phyloP scores from a whole-genome alignment of 2,113 vertebrate species.

The Hyla sarda region DNA sequence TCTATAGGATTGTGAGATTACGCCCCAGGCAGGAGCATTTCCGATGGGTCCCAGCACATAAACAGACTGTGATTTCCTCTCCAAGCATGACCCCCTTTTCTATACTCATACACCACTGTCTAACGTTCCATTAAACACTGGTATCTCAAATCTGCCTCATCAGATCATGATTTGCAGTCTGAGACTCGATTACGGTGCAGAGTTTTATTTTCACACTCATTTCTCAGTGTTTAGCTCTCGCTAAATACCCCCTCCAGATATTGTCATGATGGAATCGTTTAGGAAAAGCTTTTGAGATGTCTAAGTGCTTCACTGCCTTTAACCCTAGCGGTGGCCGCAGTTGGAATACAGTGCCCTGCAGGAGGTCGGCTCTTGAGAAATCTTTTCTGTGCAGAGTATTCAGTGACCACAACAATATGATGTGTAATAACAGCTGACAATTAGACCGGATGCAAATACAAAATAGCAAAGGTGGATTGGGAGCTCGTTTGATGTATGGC shows the following conservation, averaged over 20 bases:
- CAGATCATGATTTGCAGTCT: background rate
- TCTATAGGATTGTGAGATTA: slow-evolving; percentile 20
- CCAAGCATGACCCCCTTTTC: background rate
- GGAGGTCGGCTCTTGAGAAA: slow-evolving; percentile 26
- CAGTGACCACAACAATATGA: slow-evolving; percentile 3
- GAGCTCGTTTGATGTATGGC: background rate
- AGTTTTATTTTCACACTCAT: slow-evolving; percentile 20
- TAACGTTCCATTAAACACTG: background rate
- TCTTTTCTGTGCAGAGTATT: background rate
- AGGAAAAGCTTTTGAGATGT: slow-evolving; percentile 32
- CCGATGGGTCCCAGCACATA: background rate
- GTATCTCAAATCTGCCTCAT: background rate
- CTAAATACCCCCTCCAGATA: slow-evolving; percentile 46
- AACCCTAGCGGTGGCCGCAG: background rate
- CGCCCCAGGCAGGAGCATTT: background rate
- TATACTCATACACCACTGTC: background rate
- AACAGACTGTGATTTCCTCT: slow-evolving; percentile 30
- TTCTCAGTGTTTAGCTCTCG: background rate
- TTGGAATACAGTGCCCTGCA: background rate
- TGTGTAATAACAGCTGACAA: slow-evolving; percentile 14
- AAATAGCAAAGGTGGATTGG: background rate
- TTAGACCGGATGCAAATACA: background rate
- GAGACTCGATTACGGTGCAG: slow-evolving; percentile 30
- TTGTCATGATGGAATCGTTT: accelerated
- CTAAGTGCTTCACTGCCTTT: background rate